Evolutionary conservation across 2,888 invertebrate genomes (phyloP).

Genomic region (Aphidius colemani): DNA sequence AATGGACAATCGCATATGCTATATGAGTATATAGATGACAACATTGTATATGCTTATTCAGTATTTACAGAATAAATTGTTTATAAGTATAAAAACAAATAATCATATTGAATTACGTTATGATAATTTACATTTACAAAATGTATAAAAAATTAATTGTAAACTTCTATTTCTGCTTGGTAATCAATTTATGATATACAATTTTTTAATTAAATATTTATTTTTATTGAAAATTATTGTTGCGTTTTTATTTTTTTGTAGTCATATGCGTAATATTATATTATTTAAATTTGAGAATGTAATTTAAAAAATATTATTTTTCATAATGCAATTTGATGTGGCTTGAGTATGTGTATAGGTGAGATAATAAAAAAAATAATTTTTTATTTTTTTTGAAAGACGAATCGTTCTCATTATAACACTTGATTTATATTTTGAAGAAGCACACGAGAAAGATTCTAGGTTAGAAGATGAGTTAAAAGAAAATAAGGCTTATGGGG

Average conservation of each 20-base stretch:
- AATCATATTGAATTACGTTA: background rate
- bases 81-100: constrained; percentile 42
- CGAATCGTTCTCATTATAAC: constrained; percentile 60
- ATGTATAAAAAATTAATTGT: background rate
- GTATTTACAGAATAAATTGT: constrained; percentile 11
- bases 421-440: constrained; percentile 51
- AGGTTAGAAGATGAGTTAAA: constrained; percentile 58
- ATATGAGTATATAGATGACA: constrained; percentile 28
- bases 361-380: constrained; percentile 42
- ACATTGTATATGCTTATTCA: constrained; percentile 34
- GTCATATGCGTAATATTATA: no score
- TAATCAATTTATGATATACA: background rate
- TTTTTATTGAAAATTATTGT: background rate
- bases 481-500: constrained; percentile 60
- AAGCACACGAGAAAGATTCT: constrained; percentile 48
- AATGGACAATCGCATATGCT: constrained; percentile 19
- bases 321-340: no score
- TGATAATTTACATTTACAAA: background rate
- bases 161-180: background rate
- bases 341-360: constrained; percentile 32
- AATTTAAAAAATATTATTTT: no score
- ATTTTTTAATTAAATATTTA: background rate
- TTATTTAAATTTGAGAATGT: no score
- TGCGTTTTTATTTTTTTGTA: background rate
- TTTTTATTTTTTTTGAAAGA: constrained; percentile 42